Evolutionary conservation across 2,113 vertebrate genomes (phyloP).

Genomic region (Lasiurus borealis): DNA sequence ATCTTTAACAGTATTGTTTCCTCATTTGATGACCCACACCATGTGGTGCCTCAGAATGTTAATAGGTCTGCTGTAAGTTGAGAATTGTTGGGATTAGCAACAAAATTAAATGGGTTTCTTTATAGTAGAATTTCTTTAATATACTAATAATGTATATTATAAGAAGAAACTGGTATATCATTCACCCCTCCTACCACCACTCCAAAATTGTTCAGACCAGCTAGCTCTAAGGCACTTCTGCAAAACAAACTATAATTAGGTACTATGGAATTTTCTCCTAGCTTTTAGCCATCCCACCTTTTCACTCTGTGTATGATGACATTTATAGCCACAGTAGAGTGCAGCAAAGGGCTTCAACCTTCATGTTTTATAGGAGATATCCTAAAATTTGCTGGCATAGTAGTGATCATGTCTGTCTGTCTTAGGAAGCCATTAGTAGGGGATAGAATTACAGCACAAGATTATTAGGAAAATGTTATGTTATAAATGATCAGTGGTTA

Average conservation of each 20-base stretch:
- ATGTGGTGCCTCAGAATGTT: neutral
- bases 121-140: neutral
- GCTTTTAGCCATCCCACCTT: neutral
- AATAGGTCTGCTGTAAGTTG: slow-evolving; percentile 5
- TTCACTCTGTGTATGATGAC: neutral
- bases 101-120: slow-evolving; percentile 37
- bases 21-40: neutral
- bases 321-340: neutral
- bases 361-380: neutral
- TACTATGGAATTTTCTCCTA: neutral
- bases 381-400: neutral
- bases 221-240: neutral
- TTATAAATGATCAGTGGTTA: neutral
- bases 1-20: neutral
- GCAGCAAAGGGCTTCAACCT: neutral
- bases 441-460: neutral
- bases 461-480: slow-evolving; percentile 9
- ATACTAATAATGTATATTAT: neutral
- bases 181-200: neutral
- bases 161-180: neutral
- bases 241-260: neutral
- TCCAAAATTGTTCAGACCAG: neutral
- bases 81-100: slow-evolving; percentile 5
- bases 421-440: neutral
- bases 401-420: neutral